Evolutionary conservation across 37 sponge, comb jelly and placozoan species (phyloP), one percentile per base, ranked within the genome.

Genomic region (Halisarca cf. caerulea): DNA sequence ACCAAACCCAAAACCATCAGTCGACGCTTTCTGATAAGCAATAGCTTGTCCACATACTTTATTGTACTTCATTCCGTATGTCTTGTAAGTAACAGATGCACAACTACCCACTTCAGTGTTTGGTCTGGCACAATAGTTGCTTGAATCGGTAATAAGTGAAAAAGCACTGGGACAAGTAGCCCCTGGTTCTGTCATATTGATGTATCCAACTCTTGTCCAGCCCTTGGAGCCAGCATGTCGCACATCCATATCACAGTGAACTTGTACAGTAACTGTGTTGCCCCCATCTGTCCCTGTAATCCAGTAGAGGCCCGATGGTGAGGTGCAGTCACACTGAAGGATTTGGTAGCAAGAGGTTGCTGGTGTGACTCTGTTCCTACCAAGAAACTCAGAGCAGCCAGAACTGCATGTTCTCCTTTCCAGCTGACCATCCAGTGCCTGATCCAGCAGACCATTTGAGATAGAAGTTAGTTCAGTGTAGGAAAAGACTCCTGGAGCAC

Each of bases 31-130:
- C 44, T 74, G 77, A 25, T 74, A 74, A 9, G 43, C 77, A 15
- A 37, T 24, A 36, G 77, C 77, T 23, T 74, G 77, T 74, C 77
- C 77, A 41, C 77, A 74, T 20, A 74, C 77, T 18, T 43, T 4
- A 24, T 9, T 74, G 77, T 74, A 74, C 25, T 37, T 37, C 24
- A 44, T 42, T 9, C 77, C 77, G 5, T 42, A 15, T 20, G 77
- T 74, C n/a, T 21, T 20, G 77, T 9, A 74, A 15, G 45, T 43
- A 25, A 43, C 77, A 0, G 41, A 37, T 5, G 18, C 17, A 74
- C 77, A 74, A 11, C 9, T 47, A 47, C 51, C 51, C 6, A 6
- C 51, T 42, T 44, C 77, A 36, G 77, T 3, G 25, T 37, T 15
- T 44, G 42, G 2, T 37, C 77, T 37, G 17, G 42, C 77, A 74